Base-by-base conservation (phyloP, 2,113 vertebrate species). In the Lanius collurio region DNA sequence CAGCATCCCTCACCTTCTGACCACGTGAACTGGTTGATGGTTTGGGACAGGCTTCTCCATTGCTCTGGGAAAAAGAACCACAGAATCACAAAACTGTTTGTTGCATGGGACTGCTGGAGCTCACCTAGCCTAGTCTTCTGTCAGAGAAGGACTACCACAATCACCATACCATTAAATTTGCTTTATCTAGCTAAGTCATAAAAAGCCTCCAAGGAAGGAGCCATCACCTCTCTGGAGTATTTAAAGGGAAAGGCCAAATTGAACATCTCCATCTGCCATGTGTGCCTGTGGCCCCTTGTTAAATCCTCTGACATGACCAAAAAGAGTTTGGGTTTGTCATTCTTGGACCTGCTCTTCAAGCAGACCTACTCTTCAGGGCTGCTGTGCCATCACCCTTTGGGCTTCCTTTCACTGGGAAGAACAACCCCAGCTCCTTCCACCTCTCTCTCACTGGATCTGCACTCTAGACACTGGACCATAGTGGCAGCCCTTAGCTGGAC, bases 391-490 rank as follows among this genome's bases (percentile, higher is more conserved):
- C 44, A 33, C 9, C 7, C 13, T 83, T 67, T 30, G 6, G 33
- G 12, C n/a, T 71, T 35, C 22, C 55, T 39, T 67, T 78, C 62
- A 4, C 12, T 0, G 2, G 33, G 16, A 0, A 8, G 63, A 79
- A 46, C 4, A 33, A 52, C 30, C 7, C 23, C 63, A 64, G 35
- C 12, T 85, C 52, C 30, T 7, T 76, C 44, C 62, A 76, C 8
- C 8, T 68, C 62, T 44, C 50, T 74, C 76, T 13, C 1, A 0
- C 33, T 2, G 0, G 8, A 53, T 7, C 28, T 59, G 46, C 4
- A 0, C 35, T 84, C 23, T 3, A 82, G 49, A 7, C 3, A 1
- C 35, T 13, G 10, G 21, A 50, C 23, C 69, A 13, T 16, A 30
- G 35, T 52, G 33, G 47, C 33, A 93, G 15, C 20, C n/a, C 42